These are phyloP conservation scores for Tenebrosternarchus preto DNA, from an alignment of 2,113 vertebrate genomes.

Conservation along the genomic window DNA sequence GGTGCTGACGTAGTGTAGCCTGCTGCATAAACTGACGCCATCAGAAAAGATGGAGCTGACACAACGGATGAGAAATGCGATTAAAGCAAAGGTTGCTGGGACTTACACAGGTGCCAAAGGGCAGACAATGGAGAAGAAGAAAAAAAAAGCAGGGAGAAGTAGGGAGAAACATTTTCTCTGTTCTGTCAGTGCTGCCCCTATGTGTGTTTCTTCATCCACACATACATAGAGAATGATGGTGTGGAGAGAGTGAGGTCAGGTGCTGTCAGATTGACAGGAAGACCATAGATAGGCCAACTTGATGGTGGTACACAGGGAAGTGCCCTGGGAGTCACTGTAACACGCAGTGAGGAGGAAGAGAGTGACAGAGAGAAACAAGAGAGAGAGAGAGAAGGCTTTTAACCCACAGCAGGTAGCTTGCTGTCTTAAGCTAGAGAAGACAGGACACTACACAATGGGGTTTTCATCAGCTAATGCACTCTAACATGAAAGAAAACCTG, in stretches of 20 bases:
- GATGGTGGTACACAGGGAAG: conserved; percentile 1
- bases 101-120: conserved; percentile 34
- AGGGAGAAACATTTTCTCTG: not conserved
- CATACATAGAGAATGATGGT: not conserved
- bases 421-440: not conserved
- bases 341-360: not conserved
- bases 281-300: conserved; percentile 39
- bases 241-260: conserved; percentile 18
- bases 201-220: conserved; percentile 35
- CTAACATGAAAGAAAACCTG: conserved; percentile 22
- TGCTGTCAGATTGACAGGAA: conserved; percentile 19
- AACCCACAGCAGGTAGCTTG: conserved; percentile 4
- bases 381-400: conserved; percentile 20
- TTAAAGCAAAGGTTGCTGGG: not conserved
- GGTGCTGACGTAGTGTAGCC: conserved; percentile 70
- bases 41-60: conserved; percentile 66
- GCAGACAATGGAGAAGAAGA: not conserved
- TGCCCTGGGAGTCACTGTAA: conserved; percentile 17
- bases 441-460: conserved; percentile 15
- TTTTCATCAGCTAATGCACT: conserved; percentile 35
- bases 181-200: not conserved
- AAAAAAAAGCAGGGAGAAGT: too few relatives aligned
- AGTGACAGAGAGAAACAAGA: not conserved
- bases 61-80: conserved; percentile 53
- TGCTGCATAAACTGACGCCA: conserved; percentile 69